Conservation (phyloP, 2,888 invertebrate genomes). For the Agriopis marginaria region DNA sequence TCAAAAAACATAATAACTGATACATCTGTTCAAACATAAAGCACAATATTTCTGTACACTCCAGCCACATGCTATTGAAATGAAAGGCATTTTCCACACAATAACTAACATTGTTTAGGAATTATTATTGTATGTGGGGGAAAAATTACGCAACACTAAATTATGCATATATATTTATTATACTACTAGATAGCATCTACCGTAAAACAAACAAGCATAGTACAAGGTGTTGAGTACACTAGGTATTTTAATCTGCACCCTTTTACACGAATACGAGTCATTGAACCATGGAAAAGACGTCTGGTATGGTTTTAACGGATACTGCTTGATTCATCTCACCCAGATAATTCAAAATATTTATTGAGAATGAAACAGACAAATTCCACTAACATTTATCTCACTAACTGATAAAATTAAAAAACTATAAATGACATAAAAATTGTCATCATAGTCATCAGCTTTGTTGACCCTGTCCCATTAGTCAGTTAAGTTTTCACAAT, state of each 20-base stretch:
- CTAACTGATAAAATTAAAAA: no score
- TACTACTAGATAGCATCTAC: not conserved
- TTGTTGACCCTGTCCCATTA: no score
- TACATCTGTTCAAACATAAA: conserved; percentile 17
- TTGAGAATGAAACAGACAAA: no score
- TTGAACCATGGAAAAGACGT: not conserved
- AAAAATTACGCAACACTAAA: not conserved
- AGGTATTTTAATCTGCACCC: not conserved
- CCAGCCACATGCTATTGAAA: not conserved
- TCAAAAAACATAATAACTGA: not conserved
- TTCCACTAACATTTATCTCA: no score
- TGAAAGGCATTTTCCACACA: not conserved
- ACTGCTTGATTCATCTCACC: not conserved
- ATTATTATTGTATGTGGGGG: no score
- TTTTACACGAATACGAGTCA: not conserved
- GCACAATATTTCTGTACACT: not conserved
- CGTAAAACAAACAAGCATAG: not conserved
- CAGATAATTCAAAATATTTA: no score
- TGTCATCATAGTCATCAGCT: no score
- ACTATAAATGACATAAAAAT: no score
- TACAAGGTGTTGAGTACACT: not conserved
- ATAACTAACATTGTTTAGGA: no score
- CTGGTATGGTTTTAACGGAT: not conserved
- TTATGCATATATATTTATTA: not conserved
- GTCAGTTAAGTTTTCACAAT: no score